Evolutionary conservation across 1,140 invertebrate species (phyloP).

Genomic region (Lepidurus arcticus): DNA sequence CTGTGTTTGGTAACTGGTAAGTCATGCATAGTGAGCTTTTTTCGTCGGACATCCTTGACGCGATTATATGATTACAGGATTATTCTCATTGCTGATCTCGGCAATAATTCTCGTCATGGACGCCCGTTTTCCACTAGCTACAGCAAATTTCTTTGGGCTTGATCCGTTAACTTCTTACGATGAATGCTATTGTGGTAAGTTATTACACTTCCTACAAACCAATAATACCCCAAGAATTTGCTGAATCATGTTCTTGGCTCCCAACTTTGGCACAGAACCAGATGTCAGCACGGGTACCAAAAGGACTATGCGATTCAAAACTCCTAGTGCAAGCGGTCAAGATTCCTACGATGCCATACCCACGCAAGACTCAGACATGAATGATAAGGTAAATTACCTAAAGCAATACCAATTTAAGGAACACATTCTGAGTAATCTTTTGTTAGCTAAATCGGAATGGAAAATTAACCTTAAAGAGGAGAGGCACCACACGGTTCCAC

Average conservation of each 20-base stretch:
- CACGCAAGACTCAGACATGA: no score
- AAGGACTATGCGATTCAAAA: no score
- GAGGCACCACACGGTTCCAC: neutral
- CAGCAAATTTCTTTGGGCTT: conserved; percentile 25
- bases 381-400: neutral
- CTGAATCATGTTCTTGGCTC: neutral
- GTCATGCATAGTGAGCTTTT: neutral
- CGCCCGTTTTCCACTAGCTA: conserved; percentile 25
- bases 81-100: conserved; percentile 5
- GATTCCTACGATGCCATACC: no score
- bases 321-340: no score
- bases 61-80: neutral
- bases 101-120: conserved; percentile 19
- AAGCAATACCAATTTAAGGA: neutral
- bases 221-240: neutral
- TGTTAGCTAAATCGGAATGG: neutral
- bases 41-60: neutral
- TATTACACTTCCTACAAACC: neutral
- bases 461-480: neutral
- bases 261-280: neutral
- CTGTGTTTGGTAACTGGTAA: conserved; percentile 23
- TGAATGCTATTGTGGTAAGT: conserved; percentile 22
- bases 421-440: neutral
- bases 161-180: conserved; percentile 28
- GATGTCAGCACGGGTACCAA: no score